phyloP scores from a whole-genome alignment of 2,797 vertebrate species.

The Peromyscus melanophrys region DNA sequence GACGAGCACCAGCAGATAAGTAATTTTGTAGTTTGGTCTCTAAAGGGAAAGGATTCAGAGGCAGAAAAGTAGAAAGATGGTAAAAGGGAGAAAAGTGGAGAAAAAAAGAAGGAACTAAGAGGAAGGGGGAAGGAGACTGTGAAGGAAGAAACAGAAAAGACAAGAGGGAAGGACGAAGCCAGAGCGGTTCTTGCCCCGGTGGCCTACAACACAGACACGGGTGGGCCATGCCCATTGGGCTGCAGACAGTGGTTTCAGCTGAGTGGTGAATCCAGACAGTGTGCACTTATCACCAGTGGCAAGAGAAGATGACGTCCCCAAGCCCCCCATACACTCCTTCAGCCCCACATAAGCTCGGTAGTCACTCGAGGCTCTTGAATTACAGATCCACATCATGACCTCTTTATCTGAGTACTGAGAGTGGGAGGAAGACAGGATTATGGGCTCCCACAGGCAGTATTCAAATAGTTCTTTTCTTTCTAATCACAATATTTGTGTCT shows the following conservation, averaged over 20 bases:
- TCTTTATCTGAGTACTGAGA: background rate
- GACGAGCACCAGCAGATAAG: background rate
- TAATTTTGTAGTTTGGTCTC: background rate
- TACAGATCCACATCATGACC: background rate
- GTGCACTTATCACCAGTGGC: background rate
- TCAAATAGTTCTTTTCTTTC: background rate
- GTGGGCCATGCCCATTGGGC: background rate
- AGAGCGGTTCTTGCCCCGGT: background rate
- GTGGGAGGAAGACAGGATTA: background rate
- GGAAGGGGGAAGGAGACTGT: background rate
- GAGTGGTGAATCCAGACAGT: background rate
- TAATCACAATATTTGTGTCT: background rate
- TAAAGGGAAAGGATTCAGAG: background rate
- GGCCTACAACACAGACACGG: fast-evolving
- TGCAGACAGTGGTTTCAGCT: background rate
- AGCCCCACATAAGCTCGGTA: background rate
- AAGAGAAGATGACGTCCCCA: background rate
- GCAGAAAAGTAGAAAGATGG: constrained; percentile 43
- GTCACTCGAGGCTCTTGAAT: background rate
- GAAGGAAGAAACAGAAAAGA: too few relatives aligned
- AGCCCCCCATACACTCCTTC: background rate
- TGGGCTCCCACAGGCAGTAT: background rate
- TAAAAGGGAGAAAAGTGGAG: background rate
- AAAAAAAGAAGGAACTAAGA: background rate
- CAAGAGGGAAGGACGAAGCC: background rate